Conservation (phyloP, 2,113 vertebrate genomes). For the Holacanthus passer region DNA sequence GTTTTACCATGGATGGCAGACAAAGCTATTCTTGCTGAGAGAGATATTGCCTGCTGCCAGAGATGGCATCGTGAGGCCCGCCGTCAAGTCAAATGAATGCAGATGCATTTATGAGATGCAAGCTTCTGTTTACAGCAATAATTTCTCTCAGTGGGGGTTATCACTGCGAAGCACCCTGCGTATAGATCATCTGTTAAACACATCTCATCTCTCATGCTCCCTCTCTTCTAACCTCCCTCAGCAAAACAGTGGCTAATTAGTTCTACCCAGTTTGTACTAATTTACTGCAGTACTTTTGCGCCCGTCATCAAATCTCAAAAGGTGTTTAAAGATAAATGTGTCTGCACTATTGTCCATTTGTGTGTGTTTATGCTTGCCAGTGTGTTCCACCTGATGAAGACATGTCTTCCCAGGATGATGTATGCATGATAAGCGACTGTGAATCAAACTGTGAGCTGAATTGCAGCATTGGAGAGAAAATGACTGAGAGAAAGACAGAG, state of each 20-base stretch:
- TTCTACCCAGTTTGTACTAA: constrained; percentile 54
- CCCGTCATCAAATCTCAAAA: constrained; percentile 48
- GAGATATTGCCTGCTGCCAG: constrained; percentile 60
- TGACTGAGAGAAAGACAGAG: constrained; percentile 22
- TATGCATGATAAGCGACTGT: constrained; percentile 50
- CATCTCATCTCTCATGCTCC: constrained; percentile 64
- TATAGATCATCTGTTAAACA: constrained; percentile 81
- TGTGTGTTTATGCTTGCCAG: constrained; percentile 38
- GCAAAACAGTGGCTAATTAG: constrained; percentile 70
- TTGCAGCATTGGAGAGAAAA: constrained; percentile 36
- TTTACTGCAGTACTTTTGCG: constrained; percentile 41
- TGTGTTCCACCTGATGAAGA: constrained; percentile 55
- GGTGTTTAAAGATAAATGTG: constrained; percentile 58
- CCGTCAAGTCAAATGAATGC: constrained; percentile 77
- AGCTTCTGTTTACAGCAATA: constrained; percentile 77
- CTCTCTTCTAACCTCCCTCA: constrained; percentile 37
- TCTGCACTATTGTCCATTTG: constrained; percentile 44
- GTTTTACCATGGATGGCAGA: constrained; percentile 38
- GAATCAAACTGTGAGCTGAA: constrained; percentile 64
- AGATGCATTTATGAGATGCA: constrained; percentile 82
- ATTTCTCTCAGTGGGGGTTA: constrained; percentile 74
- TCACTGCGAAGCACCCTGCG: constrained; percentile 52
- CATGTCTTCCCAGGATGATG: constrained; percentile 38
- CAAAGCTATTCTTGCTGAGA: constrained; percentile 50
- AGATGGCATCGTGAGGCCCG: constrained; percentile 47